These are phyloP conservation scores for Acromyrmex charruanus DNA, from an alignment of 1,140 invertebrate genomes.

Conservation along the genomic window DNA sequence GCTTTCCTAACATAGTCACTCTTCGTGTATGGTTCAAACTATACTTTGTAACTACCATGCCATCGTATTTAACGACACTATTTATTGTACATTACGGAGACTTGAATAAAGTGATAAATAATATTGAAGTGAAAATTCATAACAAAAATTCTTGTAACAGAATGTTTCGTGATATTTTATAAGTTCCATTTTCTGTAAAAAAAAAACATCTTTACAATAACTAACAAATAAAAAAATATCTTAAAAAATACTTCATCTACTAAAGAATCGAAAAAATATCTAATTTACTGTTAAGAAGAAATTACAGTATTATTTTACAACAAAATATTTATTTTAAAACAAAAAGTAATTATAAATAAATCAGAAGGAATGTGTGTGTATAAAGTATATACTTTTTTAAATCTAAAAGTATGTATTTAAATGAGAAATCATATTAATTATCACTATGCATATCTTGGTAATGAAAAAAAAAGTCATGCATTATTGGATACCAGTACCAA, in stretches of 20 bases:
- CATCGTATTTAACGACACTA: not conserved
- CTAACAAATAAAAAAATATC: not conserved
- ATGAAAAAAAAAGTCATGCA: not conserved
- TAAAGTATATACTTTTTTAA: not conserved
- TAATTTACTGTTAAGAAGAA: slow-evolving; percentile 3
- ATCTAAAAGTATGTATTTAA: not conserved
- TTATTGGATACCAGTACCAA: slow-evolving; percentile 15
- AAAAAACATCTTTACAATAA: not conserved
- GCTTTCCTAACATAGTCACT: slow-evolving; percentile 2
- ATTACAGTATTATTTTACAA: not conserved
- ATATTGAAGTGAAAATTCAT: not conserved
- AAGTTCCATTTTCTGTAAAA: not conserved
- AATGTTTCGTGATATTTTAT: not conserved
- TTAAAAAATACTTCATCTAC: not conserved
- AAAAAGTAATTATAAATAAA: slow-evolving; percentile 16
- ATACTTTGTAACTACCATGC: not conserved
- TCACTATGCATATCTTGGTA: not conserved
- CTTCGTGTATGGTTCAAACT: not conserved
- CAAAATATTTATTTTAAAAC: too few species aligned
- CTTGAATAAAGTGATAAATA: not conserved
- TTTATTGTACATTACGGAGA: not conserved
- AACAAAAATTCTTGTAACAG: not conserved
- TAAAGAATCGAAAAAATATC: too few species aligned
- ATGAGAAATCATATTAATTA: not conserved
- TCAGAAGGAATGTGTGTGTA: not conserved